Base-by-base conservation (phyloP, 2,113 vertebrate genomes). In the Otus sunia region DNA sequence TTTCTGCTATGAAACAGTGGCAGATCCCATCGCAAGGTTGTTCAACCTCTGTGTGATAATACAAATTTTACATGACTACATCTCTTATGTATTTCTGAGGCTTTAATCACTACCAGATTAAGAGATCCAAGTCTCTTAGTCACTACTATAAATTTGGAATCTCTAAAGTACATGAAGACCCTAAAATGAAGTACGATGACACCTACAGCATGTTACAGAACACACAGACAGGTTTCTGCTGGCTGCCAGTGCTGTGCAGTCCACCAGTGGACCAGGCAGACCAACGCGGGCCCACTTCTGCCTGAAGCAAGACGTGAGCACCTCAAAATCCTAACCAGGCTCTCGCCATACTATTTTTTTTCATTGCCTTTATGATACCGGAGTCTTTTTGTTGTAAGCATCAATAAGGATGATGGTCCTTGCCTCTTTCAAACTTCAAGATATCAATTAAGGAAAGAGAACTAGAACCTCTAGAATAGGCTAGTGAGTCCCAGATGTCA, bases 221-320 rank as follows among this genome's bases (percentile, higher is more conserved):
- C 47, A 74, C n/a, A 39, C 34, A 43, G 68, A 25, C 15, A 39
- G 15, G 13, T 56, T 82, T 56, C 63, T 1, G 2, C n/a, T 62
- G 68, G 30, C 47, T 49, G 39, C 25, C 36, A 26, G 68, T 68
- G n/a, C 76, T 10, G 2, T 22, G 29, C 39, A 27, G 39, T 32
- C 45, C 3, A 3, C 45, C 59, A 66, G 6, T 25, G 49, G 49
- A 60, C 14, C 53, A 36, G 20, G 37, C 11, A 67, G 63, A 77
- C 56, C 27, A n/a, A 15, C 3, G 1, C 37, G 0, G 0, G 37
- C 16, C 64, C 45, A 34, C 78, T 55, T 81, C 36, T 76, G 69
- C 15, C 16, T 43, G n/a, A 27, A 76, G 49, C 39, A 69, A 56
- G 7, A 13, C 1, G 3, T 0, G 1, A 50, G 36, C 73, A 88